A percentile compares a stretch with the other conserved stretches of the same genome.
Evolutionary conservation across 1,140 invertebrate species (phyloP).

Genomic region (Trachymyrmex cornetzi): DNA sequence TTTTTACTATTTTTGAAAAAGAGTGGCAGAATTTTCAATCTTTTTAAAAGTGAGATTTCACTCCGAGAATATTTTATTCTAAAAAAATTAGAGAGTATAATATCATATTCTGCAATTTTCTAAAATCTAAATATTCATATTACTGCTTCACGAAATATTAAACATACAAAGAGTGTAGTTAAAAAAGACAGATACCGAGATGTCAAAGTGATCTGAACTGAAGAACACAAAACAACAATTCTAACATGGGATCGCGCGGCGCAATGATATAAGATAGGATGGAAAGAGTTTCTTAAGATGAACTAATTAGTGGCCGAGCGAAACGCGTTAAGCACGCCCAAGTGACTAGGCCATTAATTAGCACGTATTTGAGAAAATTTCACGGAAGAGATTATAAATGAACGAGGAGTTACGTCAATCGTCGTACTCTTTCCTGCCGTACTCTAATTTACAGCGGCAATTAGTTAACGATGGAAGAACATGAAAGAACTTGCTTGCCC

Average conservation of each 20-base stretch:
- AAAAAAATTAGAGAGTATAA: too few species aligned
- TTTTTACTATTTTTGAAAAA: too few species aligned
- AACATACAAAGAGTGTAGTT: not conserved
- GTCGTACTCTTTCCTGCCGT: conserved; percentile 22
- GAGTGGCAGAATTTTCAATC: too few species aligned
- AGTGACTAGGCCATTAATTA: conserved; percentile 68
- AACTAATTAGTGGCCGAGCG: conserved; percentile 66
- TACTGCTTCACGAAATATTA: too few species aligned
- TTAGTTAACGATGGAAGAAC: conserved; percentile 70
- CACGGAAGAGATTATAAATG: conserved; percentile 73
- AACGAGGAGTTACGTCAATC: conserved; percentile 62
- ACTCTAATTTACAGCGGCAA: conserved; percentile 67
- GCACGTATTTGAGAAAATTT: conserved; percentile 73
- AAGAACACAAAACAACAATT: conserved; percentile 19
- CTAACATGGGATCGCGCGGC: not conserved
- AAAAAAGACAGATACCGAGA: conserved; percentile 18
- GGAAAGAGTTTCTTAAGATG: conserved; percentile 26
- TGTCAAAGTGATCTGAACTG: not conserved
- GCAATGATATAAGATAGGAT: not conserved
- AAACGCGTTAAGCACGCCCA: conserved; percentile 38
- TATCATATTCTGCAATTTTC: not conserved
- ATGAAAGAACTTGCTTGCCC: conserved; percentile 46
- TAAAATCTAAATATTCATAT: not conserved
- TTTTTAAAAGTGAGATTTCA: too few species aligned
- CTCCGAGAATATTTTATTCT: too few species aligned